phyloP scores from a whole-genome alignment of 2,797 vertebrate genomes.

The Valencia hispanica region DNA sequence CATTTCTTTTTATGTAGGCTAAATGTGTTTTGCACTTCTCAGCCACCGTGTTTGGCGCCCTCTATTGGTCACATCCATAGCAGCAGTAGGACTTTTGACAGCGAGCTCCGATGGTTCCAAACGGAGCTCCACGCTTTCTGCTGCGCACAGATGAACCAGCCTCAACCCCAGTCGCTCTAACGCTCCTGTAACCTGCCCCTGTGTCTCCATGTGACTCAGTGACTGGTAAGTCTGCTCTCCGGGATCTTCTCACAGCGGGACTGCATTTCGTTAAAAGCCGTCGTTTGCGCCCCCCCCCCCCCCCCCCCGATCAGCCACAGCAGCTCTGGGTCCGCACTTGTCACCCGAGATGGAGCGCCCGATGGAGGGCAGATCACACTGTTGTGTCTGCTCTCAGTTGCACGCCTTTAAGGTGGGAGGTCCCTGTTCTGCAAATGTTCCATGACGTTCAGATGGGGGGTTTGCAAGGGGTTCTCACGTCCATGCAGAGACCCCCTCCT shows the following conservation, averaged over 20 bases:
- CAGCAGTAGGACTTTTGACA: conserved; percentile 11
- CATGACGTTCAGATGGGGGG: conserved; percentile 91
- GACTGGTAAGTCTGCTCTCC: conserved; percentile 21
- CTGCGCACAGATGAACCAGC: conserved; percentile 20
- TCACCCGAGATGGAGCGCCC: conserved; percentile 60
- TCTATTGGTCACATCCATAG: conserved; percentile 26
- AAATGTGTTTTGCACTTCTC: too few species aligned
- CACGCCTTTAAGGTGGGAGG: conserved; percentile 85
- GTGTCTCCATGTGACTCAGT: background rate
- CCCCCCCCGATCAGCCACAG: too few species aligned
- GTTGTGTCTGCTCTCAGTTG: conserved; percentile 74
- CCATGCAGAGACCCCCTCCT: conserved; percentile 46
- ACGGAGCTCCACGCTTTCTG: conserved; percentile 21
- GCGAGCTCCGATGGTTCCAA: conserved; percentile 34
- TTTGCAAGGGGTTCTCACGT: conserved; percentile 87
- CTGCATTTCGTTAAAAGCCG: background rate
- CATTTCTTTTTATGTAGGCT: too few species aligned
- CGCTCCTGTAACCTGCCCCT: background rate
- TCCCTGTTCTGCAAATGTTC: conserved; percentile 95
- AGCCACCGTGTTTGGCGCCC: too few species aligned
- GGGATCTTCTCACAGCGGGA: background rate
- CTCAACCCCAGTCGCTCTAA: background rate
- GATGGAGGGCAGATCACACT: conserved; percentile 55
- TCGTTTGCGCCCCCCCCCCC: too few species aligned
- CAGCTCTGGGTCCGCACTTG: conserved; percentile 23